Evolutionary conservation across 2,888 invertebrate species (phyloP), one percentile per base, ranked within the genome.

Genomic region (Serrognathus titanus): DNA sequence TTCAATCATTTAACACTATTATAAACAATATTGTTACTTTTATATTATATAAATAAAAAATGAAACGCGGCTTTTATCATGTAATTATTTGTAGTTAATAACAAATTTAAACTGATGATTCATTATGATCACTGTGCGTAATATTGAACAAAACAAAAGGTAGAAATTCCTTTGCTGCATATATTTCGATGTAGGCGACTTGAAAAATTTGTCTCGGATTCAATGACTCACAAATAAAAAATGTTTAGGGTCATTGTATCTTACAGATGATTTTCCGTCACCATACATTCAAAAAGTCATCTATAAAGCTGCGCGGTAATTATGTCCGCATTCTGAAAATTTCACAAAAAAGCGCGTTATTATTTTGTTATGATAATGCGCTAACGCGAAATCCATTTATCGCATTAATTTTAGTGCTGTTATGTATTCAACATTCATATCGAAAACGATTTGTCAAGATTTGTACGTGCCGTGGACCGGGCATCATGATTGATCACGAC

Each of bases 361-460:
- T 53, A 53, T 49, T 56, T 53, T 53, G 53, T 53, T 48, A 55
- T 56, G n/a, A 39, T 49, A 53, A 53, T 48, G 31, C 50, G 12
- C 12, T 51, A 58, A 53, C 47, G 48, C 35, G 49, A 43, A 56
- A 48, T 53, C 37, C 59, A 55, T 50, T 58, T 61, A 58, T 58
- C 56, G 51, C 56, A 58, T 61, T 57, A 57, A 57, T 57, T 56
- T 52, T 47, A 35, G 37, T 36, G 47, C 56, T 48, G 66, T 71
- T 71, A 72, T 66, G 69, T 70, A 73, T 74, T 75, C 75, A 66
- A 71, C 68, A 75, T 74, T 75, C 72, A 73, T 76, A 75, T 71
- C 71, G 69, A 72, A 71, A 75, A 70, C 75, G 75, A 77, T 77
- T 77, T 76, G 77, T 77, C 75, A 76, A 73, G 77, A 77, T 77